Base-by-base conservation (phyloP, 2,888 invertebrate genomes). In the Nebria brevicollis region DNA sequence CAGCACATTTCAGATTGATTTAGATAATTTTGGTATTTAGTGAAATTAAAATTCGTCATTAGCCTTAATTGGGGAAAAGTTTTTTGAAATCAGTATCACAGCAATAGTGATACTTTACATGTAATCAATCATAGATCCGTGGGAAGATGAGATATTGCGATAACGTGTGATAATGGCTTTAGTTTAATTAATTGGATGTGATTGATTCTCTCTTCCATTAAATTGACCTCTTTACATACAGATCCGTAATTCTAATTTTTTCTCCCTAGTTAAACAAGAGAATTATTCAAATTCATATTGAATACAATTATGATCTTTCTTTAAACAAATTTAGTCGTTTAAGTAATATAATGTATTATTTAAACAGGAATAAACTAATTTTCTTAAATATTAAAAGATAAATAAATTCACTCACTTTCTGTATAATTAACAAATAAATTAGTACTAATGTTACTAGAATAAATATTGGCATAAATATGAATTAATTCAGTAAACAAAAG, bases 61-160 rank as follows among this genome's bases (percentile, higher is more conserved):
- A 54, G 8, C 54, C 8, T 54, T 54, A 54, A 54, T 54, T 54
- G 54, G 13, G 13, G 8, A 11, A 54, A 13, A 54, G 54, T 54
- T 54, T 13, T 54, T 1, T 13, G 54, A 7, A 11, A 6, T 54
- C 8, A 54, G 11, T 54, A 54, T 54, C 54, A 54, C 54, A 7
- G 54, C 0, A 54, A 54, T 54, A 13, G 54, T 7, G 54, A 20
- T 70, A 70, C 10, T 70, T 25, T 70, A 70, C 25, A 43, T 42
- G 77, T 77, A 65, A 77, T 77, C 77, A 72, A 77, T 77, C 77
- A 77, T 41, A 76, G 77, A 77, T 77, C 77, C 77, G 72, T 77
- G 77, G 72, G 72, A 65, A 72, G 77, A 77, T 77, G 72, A 72
- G 73, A 77, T 77, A 26, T 15, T 20, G 11, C 5, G 77, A 77